Conservation (phyloP, 2,888 invertebrate genomes). For the Mechanitis messenoides region DNA sequence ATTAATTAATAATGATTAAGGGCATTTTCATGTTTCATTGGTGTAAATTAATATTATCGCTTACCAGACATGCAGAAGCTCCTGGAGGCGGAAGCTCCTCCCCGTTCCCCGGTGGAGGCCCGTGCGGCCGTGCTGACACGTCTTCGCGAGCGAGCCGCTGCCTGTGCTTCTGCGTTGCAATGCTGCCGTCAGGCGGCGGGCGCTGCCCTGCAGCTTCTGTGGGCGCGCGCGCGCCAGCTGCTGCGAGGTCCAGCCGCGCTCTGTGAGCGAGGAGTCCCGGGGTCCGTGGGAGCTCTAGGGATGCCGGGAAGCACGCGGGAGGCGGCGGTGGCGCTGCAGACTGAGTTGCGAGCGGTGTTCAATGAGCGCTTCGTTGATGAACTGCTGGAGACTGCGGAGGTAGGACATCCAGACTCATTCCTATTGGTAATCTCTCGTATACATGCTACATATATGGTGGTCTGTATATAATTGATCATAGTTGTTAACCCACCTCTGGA, state of each 20-base stretch:
- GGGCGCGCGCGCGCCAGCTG: slow-evolving; percentile 85
- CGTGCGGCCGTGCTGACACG: slow-evolving; percentile 38
- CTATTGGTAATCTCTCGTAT: neutral
- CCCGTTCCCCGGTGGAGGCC: slow-evolving; percentile 42
- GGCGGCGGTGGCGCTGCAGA: slow-evolving; percentile 81
- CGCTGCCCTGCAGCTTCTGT: slow-evolving; percentile 83
- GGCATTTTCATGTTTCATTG: neutral
- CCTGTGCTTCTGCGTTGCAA: slow-evolving; percentile 73
- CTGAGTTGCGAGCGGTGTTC: slow-evolving; percentile 83
- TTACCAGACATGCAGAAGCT: slow-evolving; percentile 73
- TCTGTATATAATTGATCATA: too few relatives aligned
- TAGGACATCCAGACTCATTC: slow-evolving; percentile 31
- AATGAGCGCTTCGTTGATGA: slow-evolving; percentile 87
- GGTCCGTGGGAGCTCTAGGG: slow-evolving; percentile 27
- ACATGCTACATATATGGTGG: too few relatives aligned
- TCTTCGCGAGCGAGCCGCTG: slow-evolving; percentile 37
- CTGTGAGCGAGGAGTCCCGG: slow-evolving; percentile 32
- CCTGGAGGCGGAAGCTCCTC: slow-evolving; percentile 40
- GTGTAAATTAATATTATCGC: neutral
- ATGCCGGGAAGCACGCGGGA: slow-evolving; percentile 40
- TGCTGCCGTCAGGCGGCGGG: slow-evolving; percentile 82
- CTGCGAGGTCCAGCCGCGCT: slow-evolving; percentile 77
- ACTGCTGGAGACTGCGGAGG: slow-evolving; percentile 81
- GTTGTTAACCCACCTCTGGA: too few relatives aligned
- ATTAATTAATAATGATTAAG: too few relatives aligned